phyloP scores from a whole-genome alignment of 2,113 vertebrate species.

The Phaetusa simplex region DNA sequence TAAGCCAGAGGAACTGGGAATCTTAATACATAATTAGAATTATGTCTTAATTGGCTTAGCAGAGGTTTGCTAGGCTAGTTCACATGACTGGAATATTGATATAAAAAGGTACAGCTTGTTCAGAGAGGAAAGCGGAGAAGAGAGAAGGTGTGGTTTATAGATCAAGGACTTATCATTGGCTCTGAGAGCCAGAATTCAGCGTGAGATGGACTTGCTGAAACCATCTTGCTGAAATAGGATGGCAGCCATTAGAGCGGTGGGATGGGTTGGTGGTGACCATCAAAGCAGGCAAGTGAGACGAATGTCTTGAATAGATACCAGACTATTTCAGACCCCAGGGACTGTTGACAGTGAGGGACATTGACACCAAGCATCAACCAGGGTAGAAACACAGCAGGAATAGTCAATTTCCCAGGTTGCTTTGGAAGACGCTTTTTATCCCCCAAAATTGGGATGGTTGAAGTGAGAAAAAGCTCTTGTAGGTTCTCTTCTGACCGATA shows the following conservation, averaged over 20 bases:
- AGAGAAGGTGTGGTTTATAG: background rate
- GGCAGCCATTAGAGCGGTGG: background rate
- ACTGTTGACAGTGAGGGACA: background rate
- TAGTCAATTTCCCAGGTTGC: background rate
- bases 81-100: slow-evolving; percentile 26
- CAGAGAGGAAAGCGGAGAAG: background rate
- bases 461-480: background rate
- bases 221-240: background rate
- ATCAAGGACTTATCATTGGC: background rate
- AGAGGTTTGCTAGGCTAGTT: background rate
- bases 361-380: background rate
- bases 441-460: accelerated
- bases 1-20: slow-evolving; percentile 5
- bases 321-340: background rate
- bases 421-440: background rate
- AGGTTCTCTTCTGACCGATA: background rate
- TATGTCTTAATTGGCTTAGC: slow-evolving; percentile 51
- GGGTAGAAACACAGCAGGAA: background rate
- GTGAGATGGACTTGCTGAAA: background rate
- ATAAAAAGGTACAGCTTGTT: background rate
- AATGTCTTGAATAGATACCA: background rate
- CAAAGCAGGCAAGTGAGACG: background rate
- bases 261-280: background rate
- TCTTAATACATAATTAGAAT: slow-evolving; percentile 52
- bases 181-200: background rate